Evolutionary conservation across 53 echinoderm and acorn worm genomes (phyloP), one percentile per base, ranked within the genome.

Genomic region (Crossaster papposus): DNA sequence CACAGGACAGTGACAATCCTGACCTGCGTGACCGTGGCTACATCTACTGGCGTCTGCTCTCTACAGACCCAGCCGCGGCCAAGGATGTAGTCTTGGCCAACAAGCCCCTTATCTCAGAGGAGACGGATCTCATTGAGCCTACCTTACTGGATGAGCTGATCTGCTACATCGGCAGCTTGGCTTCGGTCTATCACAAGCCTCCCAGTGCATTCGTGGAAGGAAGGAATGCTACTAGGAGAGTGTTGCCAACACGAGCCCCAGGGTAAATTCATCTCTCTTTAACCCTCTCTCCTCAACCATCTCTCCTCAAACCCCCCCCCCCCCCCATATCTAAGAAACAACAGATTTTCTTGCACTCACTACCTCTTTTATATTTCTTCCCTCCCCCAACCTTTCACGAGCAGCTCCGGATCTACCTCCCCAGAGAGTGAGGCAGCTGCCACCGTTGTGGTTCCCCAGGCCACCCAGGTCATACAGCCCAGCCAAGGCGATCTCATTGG

Each of bases 161-260:
- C 92, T 97, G 97, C 88, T 95, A 97, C 93, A 97, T 97, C 83
- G 95, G 95, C 53, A 97, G 97, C 82, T 84, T 97, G 74, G 97
- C 97, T n/a, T 97, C 97, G 0, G 97, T 97, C 88, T 97, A 97
- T 77, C 97, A 97, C 92, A 97, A 97, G 53, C 97, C 97, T 3
- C 97, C 97, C 24, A 97, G 97, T 83, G 97, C 97, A 22, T 97
- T 97, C 73, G 95, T 97, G 55, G 97, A 97, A 72, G 97, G 97
- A 4, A 93, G 97, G 38, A 90, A 95, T 17, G 94, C 92, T 65
- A 83, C 93, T 58, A 88, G 96, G 51, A 80, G 96, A 36, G 92
- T 93, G 77, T 89, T 96, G 51, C 96, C 96, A 3, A 93, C 92
- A 6, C 88, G 96, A 64, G 64, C 96, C 31, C 91, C 95, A 33